Evolutionary conservation across 2,797 vertebrate genomes (phyloP).

Genomic region (Dermochelys coriacea): DNA sequence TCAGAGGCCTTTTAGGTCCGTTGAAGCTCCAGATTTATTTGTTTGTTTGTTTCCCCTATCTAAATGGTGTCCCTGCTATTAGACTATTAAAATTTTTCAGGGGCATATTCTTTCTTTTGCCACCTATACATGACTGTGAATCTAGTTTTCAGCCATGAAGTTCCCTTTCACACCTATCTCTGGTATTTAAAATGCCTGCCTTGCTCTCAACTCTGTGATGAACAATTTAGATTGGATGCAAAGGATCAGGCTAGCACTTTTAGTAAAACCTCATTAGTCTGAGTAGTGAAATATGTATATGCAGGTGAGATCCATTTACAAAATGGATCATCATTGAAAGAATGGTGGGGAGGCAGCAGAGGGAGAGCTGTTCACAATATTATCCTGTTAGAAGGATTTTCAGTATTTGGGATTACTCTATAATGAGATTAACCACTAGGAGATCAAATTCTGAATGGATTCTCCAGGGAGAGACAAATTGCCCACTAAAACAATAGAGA

Average conservation of each 20-base stretch:
- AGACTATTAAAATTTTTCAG: neutral
- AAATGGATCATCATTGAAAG: slow-evolving; percentile 45
- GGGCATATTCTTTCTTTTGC: neutral
- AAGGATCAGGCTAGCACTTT: neutral
- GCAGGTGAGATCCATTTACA: slow-evolving; percentile 46
- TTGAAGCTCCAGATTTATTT: neutral
- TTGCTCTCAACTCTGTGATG: neutral
- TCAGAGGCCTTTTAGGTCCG: neutral
- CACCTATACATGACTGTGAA: neutral
- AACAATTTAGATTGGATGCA: neutral
- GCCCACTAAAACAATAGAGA: slow-evolving; percentile 67
- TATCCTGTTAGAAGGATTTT: slow-evolving; percentile 69
- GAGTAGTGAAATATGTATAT: neutral
- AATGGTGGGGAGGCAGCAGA: slow-evolving; percentile 42
- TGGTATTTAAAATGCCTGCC: neutral
- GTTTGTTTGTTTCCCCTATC: neutral
- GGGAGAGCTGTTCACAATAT: slow-evolving; percentile 59
- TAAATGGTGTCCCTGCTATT: too few species aligned
- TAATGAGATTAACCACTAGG: slow-evolving; percentile 72
- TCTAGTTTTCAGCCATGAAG: neutral
- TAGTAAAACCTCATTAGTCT: neutral
- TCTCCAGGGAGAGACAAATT: slow-evolving; percentile 49
- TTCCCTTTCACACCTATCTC: neutral
- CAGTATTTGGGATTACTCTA: slow-evolving; percentile 69
- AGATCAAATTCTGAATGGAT: slow-evolving; percentile 65